Evolutionary conservation across 2,113 vertebrate species (phyloP), one percentile per base, ranked within the genome.

Genomic region (Megaptera novaeangliae): DNA sequence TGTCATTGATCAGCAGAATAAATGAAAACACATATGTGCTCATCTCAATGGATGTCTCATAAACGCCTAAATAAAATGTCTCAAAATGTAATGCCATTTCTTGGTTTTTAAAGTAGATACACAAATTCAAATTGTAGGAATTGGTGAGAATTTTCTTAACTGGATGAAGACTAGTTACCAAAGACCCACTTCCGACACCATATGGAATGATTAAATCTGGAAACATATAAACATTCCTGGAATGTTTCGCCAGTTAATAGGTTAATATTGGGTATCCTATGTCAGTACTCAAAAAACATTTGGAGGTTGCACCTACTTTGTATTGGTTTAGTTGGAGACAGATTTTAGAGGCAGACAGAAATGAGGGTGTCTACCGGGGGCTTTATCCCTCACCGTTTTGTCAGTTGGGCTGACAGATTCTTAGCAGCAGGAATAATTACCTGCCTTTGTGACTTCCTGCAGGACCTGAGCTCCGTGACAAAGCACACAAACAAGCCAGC

Each of bases 281-380:
- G 64, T 96, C 78, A 20, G 8, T 18, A 75, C 39, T 55, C 95
- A 66, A n/a, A 57, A 57, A 36, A 39, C 12, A 6, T 25, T 29
- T 18, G 52, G 4, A 29, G 83, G 31, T 81, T 64, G n/a, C 74
- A 75, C 23, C 94, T 64, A 17, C 13, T 6, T 66, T 6, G 41
- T 55, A 44, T 64, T 59, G 41, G 29, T 74, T 84, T 27, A n/a
- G 4, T 2, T 52, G 96, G 83, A 92, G 72, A 57, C 25, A 68
- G n/a, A 49, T 86, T 72, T 82, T 66, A 25, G 88, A 20, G n/a
- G 41, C 17, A 64, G 77, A 75, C 34, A 31, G 81, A 89, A 83
- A 77, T 2, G 4, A 83, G 57, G 23, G 69, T 17, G 64, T 77
- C 66, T 77, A 25, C 86, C 18, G 49, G 18, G 83, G 44, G 27